Evolutionary conservation across 2,888 invertebrate species (phyloP).

Genomic region (Temnothorax ravouxi): DNA sequence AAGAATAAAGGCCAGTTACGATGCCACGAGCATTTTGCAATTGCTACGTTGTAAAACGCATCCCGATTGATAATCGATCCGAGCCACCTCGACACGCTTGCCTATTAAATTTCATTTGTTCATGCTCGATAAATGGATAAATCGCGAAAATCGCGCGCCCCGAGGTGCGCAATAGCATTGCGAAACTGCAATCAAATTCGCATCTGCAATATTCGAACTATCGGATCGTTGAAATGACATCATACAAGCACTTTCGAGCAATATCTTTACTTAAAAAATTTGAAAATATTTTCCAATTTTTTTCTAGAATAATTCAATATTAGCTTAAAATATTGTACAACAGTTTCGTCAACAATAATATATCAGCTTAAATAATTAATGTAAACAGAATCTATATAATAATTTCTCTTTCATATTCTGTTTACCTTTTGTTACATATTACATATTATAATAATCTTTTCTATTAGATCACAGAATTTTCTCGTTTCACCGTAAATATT

Average conservation of each 20-base stretch:
- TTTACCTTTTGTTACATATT: not conserved
- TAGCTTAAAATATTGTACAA: not conserved
- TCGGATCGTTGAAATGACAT: not conserved
- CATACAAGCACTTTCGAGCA: not conserved
- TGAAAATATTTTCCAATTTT: not conserved
- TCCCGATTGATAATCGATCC: conserved; percentile 44
- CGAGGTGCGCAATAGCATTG: not conserved
- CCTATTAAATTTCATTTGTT: conserved; percentile 50
- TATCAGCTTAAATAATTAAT: not conserved
- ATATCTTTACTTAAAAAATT: not conserved
- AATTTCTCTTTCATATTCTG: not conserved
- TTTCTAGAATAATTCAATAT: not conserved
- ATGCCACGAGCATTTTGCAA: conserved; percentile 20
- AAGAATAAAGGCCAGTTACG: conserved; percentile 37
- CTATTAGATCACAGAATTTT: not conserved
- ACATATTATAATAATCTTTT: not conserved
- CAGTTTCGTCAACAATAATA: not conserved
- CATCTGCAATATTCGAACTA: conserved; percentile 21
- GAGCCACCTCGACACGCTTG: not conserved
- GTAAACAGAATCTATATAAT: not conserved
- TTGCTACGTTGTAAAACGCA: conserved; percentile 9
- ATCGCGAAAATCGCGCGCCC: conserved; percentile 38
- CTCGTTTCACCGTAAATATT: not conserved
- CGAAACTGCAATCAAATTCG: conserved; percentile 25
- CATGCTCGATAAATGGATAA: conserved; percentile 43